Percentiles rank a stretch among this genome's conserved stretches.
These are phyloP conservation scores for Babyrousa celebensis DNA, from an alignment of 2,797 vertebrate species.

Conservation along the genomic window DNA sequence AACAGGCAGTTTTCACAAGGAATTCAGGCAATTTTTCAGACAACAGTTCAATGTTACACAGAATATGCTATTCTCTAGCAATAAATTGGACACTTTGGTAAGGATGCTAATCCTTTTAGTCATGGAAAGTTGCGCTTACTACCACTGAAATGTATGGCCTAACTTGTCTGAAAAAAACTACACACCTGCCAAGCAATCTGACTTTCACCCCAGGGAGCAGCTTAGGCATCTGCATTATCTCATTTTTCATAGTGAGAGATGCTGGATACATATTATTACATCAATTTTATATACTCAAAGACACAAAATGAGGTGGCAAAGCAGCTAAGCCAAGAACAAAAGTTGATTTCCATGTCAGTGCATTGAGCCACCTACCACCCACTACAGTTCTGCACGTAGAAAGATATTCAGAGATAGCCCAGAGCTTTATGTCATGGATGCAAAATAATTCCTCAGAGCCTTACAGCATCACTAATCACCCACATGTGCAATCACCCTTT, in stretches of 20 bases:
- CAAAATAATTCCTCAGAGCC: neutral
- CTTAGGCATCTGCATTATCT: conserved; percentile 64
- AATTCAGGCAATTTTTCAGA: conserved; percentile 68
- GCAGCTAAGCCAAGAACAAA: conserved; percentile 67
- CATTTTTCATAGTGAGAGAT: conserved; percentile 73
- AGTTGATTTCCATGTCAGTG: conserved; percentile 55
- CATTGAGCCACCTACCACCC: conserved; percentile 19
- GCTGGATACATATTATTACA: conserved; percentile 76
- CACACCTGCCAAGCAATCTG: conserved; percentile 72
- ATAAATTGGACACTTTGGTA: conserved; percentile 61
- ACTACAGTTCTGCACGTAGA: neutral
- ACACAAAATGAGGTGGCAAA: conserved; percentile 70
- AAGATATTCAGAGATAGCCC: neutral
- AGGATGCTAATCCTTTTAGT: conserved; percentile 70
- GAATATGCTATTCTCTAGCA: conserved; percentile 64
- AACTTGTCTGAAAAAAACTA: neutral
- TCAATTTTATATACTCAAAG: conserved; percentile 74
- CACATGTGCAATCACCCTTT: neutral
- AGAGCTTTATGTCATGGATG: neutral
- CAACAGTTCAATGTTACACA: conserved; percentile 54
- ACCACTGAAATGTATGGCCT: conserved; percentile 58
- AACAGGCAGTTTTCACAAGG: conserved; percentile 35
- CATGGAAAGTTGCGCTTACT: conserved; percentile 38
- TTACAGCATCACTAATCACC: neutral
- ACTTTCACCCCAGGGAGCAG: conserved; percentile 69